Evolutionary conservation across 2,113 vertebrate species (phyloP).

Genomic region (Ictalurus punctatus): DNA sequence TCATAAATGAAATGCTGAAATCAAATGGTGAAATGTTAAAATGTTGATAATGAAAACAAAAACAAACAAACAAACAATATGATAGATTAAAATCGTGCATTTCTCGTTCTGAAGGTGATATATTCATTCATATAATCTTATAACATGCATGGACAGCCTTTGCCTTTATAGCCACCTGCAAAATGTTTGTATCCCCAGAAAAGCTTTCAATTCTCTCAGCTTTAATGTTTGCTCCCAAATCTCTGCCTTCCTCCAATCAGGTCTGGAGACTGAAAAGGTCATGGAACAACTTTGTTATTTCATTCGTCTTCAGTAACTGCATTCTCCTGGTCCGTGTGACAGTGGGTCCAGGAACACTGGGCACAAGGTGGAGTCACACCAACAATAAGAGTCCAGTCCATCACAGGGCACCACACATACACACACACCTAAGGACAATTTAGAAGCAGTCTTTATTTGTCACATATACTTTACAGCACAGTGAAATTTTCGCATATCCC

Average conservation of each 20-base stretch:
- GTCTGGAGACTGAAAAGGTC: neutral
- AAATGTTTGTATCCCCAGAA: neutral
- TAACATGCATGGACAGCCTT: neutral
- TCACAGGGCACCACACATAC: neutral
- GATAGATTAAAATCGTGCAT: neutral
- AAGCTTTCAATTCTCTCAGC: neutral
- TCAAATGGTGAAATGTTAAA: neutral
- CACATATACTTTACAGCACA: too few relatives aligned
- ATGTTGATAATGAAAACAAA: neutral
- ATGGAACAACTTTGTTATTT: neutral
- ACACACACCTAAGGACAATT: neutral
- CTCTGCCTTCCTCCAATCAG: neutral
- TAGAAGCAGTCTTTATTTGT: too few relatives aligned
- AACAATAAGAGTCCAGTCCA: too few relatives aligned
- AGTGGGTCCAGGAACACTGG: neutral
- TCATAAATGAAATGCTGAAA: neutral
- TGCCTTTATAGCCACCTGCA: neutral
- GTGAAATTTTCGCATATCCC: too few relatives aligned
- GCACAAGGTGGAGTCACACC: neutral
- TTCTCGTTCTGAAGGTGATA: neutral
- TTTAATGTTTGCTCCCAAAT: neutral
- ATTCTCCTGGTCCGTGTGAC: neutral
- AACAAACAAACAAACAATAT: neutral
- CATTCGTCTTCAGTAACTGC: neutral
- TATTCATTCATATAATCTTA: neutral